Evolutionary conservation across 1,140 invertebrate genomes (phyloP), one percentile per base, ranked within the genome.

Genomic region (Sweltsa coloradensis): DNA sequence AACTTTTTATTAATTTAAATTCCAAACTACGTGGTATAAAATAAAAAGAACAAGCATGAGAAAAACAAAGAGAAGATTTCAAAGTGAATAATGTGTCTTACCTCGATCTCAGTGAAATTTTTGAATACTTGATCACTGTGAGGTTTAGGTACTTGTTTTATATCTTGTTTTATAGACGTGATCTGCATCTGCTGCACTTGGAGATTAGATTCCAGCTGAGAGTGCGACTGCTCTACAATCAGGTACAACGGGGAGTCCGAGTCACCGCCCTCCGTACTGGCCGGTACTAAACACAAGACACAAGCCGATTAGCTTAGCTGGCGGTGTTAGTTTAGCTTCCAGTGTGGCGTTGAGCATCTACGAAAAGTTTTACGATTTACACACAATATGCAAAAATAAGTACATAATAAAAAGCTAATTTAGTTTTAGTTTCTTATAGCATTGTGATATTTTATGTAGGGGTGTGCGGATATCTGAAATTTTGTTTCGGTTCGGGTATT

Each of bases 151-250:
- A 49, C 42, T 53, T 57, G 7, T 11, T 60, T 53, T 16, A 68
- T 26, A 36, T 65, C 60, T n/a, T 56, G 55, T 47, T 62, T 55
- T 6, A 69, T 40, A 26, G 57, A 56, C n/a, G 56, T 59, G n/a
- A 68, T 58, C 22, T 69, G 61, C 1, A 59, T 58, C 36, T 61
- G 57, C 31, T 61, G 57, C 16, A 60, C 47, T 1, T 56, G 55
- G 25, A 66, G 26, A 34, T 53, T 58, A 21, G 62, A 57, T 19
- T 50, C 51, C 14, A 67, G 37, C 39, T 65, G 52, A 4, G 54
- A 41, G 45, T 65, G 60, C 6, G 58, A 58, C 34, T 34, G 18
- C 14, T n/a, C 23, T n/a, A 45, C 26, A 16, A 22, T 26, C 29
- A 34, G 25, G 26, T 45, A 26, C 7, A 45, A 26, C 14, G 34